Conservation (phyloP, 2,113 vertebrate species). For the Erinaceus europaeus region DNA sequence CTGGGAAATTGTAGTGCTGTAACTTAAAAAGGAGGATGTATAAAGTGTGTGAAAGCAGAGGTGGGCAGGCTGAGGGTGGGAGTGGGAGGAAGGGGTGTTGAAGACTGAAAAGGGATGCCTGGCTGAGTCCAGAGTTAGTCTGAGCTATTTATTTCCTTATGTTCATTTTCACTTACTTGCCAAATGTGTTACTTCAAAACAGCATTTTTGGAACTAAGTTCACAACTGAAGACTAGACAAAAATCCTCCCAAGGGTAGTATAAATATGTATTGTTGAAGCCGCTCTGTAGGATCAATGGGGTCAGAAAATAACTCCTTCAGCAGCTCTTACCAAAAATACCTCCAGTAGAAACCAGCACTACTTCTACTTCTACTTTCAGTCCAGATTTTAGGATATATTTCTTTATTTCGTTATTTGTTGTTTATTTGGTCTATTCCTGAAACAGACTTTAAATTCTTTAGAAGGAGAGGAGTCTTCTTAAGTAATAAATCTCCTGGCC, state of each 20-base stretch:
- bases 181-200: conserved; percentile 47
- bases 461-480: not conserved
- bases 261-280: conserved; percentile 36
- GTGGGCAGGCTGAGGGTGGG: not conserved
- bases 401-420: conserved; percentile 11
- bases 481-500: not conserved
- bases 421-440: not conserved
- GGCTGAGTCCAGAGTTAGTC: not conserved
- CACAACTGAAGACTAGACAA: conserved; percentile 3
- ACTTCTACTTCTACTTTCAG: not conserved
- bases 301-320: conserved; percentile 16
- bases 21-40: not conserved
- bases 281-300: not conserved
- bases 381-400: not conserved
- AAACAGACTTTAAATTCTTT: not conserved
- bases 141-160: not conserved
- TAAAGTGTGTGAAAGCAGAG: not conserved
- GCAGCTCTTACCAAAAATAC: not conserved
- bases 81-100: not conserved
- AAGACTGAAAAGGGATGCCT: not conserved
- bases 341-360: conserved; percentile 27
- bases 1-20: not conserved
- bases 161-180: not conserved
- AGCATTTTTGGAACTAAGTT: conserved; percentile 33
- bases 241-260: not conserved